Conservation (phyloP, 2,888 invertebrate species). For the Ennomos erosarius region DNA sequence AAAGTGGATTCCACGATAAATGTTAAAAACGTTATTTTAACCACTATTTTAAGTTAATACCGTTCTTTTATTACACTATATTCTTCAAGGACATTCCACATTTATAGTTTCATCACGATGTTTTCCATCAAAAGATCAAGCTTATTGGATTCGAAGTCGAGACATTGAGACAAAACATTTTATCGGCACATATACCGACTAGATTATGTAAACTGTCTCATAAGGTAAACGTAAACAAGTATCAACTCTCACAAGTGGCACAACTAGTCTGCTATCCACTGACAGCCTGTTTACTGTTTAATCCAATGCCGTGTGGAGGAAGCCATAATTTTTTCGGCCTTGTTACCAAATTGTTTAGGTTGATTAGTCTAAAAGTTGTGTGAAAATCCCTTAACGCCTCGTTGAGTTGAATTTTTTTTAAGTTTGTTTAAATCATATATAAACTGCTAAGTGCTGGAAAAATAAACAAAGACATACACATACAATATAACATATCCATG, state of each 20-base stretch:
- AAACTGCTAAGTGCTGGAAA: background rate
- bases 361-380: slow-evolving; percentile 4
- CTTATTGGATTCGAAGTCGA: no score
- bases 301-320: slow-evolving; percentile 30
- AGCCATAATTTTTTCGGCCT: slow-evolving; percentile 37
- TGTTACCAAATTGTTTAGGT: slow-evolving; percentile 9
- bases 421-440: no score
- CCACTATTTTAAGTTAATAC: no score
- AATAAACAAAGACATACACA: background rate
- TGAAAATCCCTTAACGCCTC: background rate
- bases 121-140: no score
- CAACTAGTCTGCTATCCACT: slow-evolving; percentile 4
- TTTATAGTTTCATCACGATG: no score
- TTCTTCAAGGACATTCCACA: no score
- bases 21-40: no score
- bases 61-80: no score
- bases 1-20: no score
- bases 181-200: no score
- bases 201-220: slow-evolving; percentile 4
- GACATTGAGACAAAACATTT: no score
- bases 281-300: slow-evolving; percentile 6
- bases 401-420: no score
- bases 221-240: background rate
- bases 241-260: slow-evolving; percentile 20
- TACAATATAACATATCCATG: background rate